Base-by-base conservation (phyloP, 2,888 invertebrate genomes). In the Limnephilus rhombicus region DNA sequence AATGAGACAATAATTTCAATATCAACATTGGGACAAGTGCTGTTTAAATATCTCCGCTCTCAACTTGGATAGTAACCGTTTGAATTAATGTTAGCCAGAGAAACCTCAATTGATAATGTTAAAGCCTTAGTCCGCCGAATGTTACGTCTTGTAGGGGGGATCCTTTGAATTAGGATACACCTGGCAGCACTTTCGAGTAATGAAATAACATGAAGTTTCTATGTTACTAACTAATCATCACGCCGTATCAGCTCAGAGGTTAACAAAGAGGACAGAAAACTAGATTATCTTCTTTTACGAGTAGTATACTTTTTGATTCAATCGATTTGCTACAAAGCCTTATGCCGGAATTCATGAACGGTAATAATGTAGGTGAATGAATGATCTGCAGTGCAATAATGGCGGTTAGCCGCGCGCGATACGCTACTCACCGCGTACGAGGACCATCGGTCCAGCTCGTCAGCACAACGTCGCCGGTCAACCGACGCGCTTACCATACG, bases 71-170 rank as follows among this genome's bases (percentile, higher is more conserved):
- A 37, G 15, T 83, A 37, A 83, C 37, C 37, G 80, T 80, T 88
- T 80, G 80, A 80, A 80, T 18, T 88, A 80, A 88, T 37, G 80
- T 37, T 24, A 7, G 13, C 9, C 13, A 41, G 18, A 3, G 88
- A 88, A 68, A 80, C 88, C 88, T 37, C n/a, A 80, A 80, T 80
- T 85, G 85, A 85, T 85, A 85, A 85, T 41, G 45, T 49, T 85
- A 68, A 18, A 18, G 53, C 53, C 53, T 53, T 53, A 53, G 53
- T 53, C 53, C 53, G 18, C 53, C 18, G 18, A 68, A 68, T 68
- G 68, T 68, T 24, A 68, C 68, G 68, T 68, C 68, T 68, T 68
- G 68, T 24, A 53, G 24, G 68, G 68, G 15, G 3, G 53, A 18
- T 18, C 68, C 68, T 24, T 68, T 24, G 68, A 68, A 24, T 24